phyloP scores from a whole-genome alignment of 2,113 vertebrate species.

The Echinops telfairi region DNA sequence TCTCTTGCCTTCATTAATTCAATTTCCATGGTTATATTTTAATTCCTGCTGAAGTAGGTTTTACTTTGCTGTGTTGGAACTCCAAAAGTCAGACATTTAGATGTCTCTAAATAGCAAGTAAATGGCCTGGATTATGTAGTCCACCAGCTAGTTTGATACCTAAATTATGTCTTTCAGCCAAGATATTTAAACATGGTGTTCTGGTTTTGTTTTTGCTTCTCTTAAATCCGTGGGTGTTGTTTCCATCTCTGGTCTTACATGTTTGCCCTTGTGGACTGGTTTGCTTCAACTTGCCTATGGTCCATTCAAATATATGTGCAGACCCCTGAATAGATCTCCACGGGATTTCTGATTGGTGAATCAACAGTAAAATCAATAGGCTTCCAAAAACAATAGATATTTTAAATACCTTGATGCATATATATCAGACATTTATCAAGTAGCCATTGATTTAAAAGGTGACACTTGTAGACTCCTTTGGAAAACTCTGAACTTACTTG shows the following conservation, averaged over 20 bases:
- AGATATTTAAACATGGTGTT: neutral
- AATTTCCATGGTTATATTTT: slow-evolving; percentile 56
- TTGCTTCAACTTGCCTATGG: slow-evolving; percentile 28
- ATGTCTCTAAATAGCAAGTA: neutral
- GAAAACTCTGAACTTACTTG: slow-evolving; percentile 53
- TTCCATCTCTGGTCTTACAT: neutral
- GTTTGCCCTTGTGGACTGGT: neutral
- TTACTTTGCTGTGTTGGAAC: slow-evolving; percentile 43
- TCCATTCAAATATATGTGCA: slow-evolving; percentile 12
- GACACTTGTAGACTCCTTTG: slow-evolving; percentile 6
- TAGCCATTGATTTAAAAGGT: slow-evolving; percentile 61
- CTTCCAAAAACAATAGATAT: neutral
- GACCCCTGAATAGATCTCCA: neutral
- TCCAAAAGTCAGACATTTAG: slow-evolving; percentile 24
- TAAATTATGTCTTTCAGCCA: slow-evolving; percentile 1
- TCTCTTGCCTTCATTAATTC: slow-evolving; percentile 56
- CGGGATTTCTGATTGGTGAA: slow-evolving; percentile 43
- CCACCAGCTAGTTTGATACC: neutral
- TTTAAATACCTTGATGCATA: slow-evolving; percentile 36
- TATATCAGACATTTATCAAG: slow-evolving; percentile 43
- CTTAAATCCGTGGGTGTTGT: slow-evolving; percentile 7
- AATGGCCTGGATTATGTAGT: neutral
- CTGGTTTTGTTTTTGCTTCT: neutral
- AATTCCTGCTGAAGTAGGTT: neutral
- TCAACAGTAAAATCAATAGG: slow-evolving; percentile 31